Evolutionary conservation across 2,797 vertebrate species (phyloP), one percentile per base, ranked within the genome.

Genomic region (Cyprinella venusta): DNA sequence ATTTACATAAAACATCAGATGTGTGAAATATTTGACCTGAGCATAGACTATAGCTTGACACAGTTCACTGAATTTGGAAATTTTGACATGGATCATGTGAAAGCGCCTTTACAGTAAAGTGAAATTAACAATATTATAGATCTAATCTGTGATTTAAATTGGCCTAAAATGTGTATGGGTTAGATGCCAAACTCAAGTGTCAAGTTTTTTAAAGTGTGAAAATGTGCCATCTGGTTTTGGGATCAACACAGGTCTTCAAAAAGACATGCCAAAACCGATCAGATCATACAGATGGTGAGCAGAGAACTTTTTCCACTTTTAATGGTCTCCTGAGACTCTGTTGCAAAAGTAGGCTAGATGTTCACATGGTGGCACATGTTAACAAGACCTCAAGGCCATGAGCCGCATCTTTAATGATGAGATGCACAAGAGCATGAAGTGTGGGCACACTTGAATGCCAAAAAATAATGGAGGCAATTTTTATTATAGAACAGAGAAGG

Each of bases 381-480:
- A 64, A 78, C 42, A 16, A 65, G 76, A 15, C 26, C 40, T 30
- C 61, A n/a, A 50, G 76, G 24, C 42, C 24, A 19, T 8, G 9
- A 61, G 24, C 24, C 8, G 2, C 24, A 72, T n/a, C 33, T 54
- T 36, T n/a, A 54, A 74, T 54, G 30, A 36, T 21, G 10, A 19
- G 48, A 36, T 54, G 48, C 19, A 74, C 48, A 74, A 13, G 70
- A 72, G 48, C 70, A 74, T 54, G 70, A 74, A 50, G 10, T 74
- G 6, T 54, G 48, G 71, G 30, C 30, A 74, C 71, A 74, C 71
- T 54, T 52, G 26, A 54, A 36, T 74, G 30, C 5, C 48, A 54
- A 54, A 36, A 36, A 36, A 33, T 36, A 72, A 72, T 36, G 9
- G 18, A 52, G 18, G 26, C 30, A 6, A 74, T 36, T 74, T 54